Conservation (phyloP, 1,140 invertebrate species). For the Drosophila repletoides region DNA sequence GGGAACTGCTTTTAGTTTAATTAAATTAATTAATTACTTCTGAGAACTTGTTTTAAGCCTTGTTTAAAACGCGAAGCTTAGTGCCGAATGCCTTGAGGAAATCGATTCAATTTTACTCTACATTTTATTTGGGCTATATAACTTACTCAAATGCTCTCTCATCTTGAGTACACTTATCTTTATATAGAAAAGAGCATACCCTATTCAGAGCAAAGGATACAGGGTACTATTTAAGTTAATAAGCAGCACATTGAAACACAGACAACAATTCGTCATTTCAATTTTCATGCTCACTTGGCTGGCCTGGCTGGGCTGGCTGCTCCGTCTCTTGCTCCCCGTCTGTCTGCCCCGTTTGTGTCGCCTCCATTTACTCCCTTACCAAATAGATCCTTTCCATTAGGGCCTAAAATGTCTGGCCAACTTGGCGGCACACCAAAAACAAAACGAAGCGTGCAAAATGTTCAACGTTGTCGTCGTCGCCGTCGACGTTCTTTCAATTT, state of each 20-base stretch:
- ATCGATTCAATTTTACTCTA: too few relatives aligned
- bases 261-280: slow-evolving; percentile 36
- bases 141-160: too few relatives aligned
- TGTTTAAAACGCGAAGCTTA: too few relatives aligned
- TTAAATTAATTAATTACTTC: too few relatives aligned
- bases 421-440: slow-evolving; percentile 39
- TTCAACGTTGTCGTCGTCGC: slow-evolving; percentile 39
- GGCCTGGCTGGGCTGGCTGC: slow-evolving; percentile 1
- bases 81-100: too few relatives aligned
- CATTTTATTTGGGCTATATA: too few relatives aligned
- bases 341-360: not conserved
- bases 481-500: slow-evolving; percentile 73
- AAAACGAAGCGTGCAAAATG: slow-evolving; percentile 64
- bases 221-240: slow-evolving; percentile 4
- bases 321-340: not conserved
- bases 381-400: slow-evolving; percentile 21
- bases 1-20: too few relatives aligned
- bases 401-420: slow-evolving; percentile 32
- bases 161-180: too few relatives aligned
- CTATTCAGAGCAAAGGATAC: not conserved
- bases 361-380: not conserved
- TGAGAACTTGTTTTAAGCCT: too few relatives aligned
- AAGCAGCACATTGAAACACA: not conserved
- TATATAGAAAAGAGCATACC: not conserved
- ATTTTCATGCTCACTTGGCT: slow-evolving; percentile 42